phyloP scores from a whole-genome alignment of 2,113 vertebrate genomes.

The Pampusana beccarii region DNA sequence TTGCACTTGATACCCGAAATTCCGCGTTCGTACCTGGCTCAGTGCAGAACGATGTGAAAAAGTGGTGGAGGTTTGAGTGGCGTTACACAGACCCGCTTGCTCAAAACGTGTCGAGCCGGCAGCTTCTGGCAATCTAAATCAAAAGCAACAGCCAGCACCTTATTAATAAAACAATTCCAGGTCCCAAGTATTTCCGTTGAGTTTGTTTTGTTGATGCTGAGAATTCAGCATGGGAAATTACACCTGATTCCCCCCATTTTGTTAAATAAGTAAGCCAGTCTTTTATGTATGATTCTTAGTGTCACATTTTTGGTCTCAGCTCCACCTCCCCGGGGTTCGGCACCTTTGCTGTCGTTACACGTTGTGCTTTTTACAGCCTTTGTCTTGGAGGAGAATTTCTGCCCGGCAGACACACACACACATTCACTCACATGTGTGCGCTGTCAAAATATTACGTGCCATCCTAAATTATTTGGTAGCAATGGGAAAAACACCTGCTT shows the following conservation, averaged over 20 bases:
- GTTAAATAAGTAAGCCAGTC: fast-evolving
- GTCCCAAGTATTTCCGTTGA: not conserved
- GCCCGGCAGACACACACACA: not conserved
- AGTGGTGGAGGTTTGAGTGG: not conserved
- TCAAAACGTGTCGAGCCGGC: fast-evolving
- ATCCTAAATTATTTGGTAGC: slow-evolving; percentile 53
- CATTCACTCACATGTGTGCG: not conserved
- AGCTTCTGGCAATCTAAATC: not conserved
- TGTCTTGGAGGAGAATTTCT: slow-evolving; percentile 21
- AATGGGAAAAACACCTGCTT: slow-evolving; percentile 42
- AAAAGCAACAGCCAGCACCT: fast-evolving
- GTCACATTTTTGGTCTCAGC: not conserved
- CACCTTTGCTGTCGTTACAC: not conserved
- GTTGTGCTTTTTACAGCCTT: not conserved
- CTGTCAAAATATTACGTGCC: slow-evolving; percentile 19
- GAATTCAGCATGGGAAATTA: not conserved
- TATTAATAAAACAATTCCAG: not conserved
- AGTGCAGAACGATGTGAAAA: fast-evolving
- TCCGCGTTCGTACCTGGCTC: fast-evolving
- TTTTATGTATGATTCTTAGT: not conserved
- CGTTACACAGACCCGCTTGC: fast-evolving
- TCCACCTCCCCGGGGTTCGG: not conserved
- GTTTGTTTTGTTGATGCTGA: not conserved
- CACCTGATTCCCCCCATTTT: not conserved
- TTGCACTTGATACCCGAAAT: not conserved